Conservation (phyloP, 2,888 invertebrate species). For the Trichopria drosophilae region DNA sequence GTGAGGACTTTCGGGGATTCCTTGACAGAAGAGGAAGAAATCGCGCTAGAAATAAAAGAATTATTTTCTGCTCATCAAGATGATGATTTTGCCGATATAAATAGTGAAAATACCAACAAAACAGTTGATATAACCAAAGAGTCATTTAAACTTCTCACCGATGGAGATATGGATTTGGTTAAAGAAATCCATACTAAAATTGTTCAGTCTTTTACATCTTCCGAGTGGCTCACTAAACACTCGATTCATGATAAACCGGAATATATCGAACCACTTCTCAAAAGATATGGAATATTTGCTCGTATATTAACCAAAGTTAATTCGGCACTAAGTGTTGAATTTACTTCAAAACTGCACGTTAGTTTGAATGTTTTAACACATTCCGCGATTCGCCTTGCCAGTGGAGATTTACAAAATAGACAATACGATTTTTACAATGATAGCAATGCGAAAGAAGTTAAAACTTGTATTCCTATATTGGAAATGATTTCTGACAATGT, state of each 20-base stretch:
- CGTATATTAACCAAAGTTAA: constrained; percentile 62
- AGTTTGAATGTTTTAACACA: constrained; percentile 63
- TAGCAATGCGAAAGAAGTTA: constrained; percentile 77
- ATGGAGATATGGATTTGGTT: constrained; percentile 51
- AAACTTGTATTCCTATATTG: constrained; percentile 72
- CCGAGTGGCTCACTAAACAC: constrained; percentile 64
- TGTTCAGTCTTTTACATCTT: constrained; percentile 63
- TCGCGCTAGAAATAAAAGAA: constrained; percentile 67
- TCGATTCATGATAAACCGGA: constrained; percentile 46
- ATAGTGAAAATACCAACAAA: constrained; percentile 46
- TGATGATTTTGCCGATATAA: constrained; percentile 72
- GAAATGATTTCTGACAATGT: constrained; percentile 67
- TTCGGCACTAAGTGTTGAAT: constrained; percentile 61
- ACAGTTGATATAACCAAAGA: background rate
- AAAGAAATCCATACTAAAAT: constrained; percentile 67
- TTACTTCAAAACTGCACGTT: constrained; percentile 63
- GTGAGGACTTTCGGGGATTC: constrained; percentile 67
- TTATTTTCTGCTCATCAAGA: constrained; percentile 73
- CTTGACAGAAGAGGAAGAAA: constrained; percentile 71
- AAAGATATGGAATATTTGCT: constrained; percentile 66
- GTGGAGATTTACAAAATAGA: constrained; percentile 57
- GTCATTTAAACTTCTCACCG: constrained; percentile 5
- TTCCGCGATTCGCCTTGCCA: constrained; percentile 60
- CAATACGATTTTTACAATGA: constrained; percentile 80
- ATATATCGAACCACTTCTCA: constrained; percentile 62